phyloP scores from a whole-genome alignment of 2,797 vertebrate species.

The Melanogrammus aeglefinus region DNA sequence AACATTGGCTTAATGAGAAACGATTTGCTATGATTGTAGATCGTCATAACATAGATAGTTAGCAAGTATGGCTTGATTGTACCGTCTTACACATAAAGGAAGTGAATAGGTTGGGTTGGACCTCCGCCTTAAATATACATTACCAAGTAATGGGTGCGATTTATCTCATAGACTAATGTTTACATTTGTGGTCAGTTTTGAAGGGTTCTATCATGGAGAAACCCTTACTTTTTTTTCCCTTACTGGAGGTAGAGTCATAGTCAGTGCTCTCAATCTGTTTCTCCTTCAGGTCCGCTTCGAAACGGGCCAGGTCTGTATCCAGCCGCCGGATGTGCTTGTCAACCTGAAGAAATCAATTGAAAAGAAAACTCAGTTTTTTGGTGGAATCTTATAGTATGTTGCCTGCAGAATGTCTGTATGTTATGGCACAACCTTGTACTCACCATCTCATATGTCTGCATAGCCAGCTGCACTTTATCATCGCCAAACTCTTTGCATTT shows the following conservation, averaged over 20 bases:
- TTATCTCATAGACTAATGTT: not conserved
- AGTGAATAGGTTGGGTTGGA: not conserved
- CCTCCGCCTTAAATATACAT: not conserved
- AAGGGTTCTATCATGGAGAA: not conserved
- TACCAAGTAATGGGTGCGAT: not conserved
- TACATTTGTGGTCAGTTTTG: not conserved
- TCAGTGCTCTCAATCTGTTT: slow-evolving; percentile 96
- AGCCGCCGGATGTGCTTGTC: slow-evolving; percentile 97
- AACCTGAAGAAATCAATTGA: slow-evolving; percentile 71
- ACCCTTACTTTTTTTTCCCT: slow-evolving; percentile 91
- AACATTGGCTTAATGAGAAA: not conserved
- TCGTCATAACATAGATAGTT: not conserved
- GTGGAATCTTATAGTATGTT: not conserved
- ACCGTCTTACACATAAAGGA: not conserved
- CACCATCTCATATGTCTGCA: slow-evolving; percentile 99
- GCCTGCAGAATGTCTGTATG: not conserved
- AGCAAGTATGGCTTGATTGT: not conserved
- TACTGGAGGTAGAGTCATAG: slow-evolving; percentile 95
- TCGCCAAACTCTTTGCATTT: slow-evolving; percentile 98
- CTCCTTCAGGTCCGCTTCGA: slow-evolving; percentile 96
- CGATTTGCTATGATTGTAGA: not conserved
- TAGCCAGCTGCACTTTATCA: slow-evolving; percentile 97
- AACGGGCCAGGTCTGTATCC: slow-evolving; percentile 94
- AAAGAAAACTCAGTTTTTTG: not conserved
- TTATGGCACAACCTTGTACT: slow-evolving; percentile 41